Conservation (phyloP, 2,113 vertebrate species). For the Geococcyx californianus region DNA sequence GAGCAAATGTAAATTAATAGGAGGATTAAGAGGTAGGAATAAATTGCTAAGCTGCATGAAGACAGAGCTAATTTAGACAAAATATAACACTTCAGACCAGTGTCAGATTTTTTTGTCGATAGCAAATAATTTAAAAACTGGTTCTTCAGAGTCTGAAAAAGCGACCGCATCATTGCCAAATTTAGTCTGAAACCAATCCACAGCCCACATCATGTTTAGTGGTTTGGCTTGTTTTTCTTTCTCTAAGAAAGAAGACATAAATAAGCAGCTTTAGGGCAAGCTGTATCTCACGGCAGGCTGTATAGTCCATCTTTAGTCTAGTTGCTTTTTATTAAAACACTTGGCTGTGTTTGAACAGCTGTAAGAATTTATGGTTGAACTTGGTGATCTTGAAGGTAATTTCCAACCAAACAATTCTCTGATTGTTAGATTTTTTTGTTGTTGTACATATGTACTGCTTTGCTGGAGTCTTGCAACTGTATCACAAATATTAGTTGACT, state of each 20-base stretch:
- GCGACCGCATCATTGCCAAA: background rate
- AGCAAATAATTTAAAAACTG: background rate
- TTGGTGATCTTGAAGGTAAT: no score
- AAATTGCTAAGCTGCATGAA: background rate
- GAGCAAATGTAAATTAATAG: background rate
- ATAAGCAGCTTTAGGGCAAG: background rate
- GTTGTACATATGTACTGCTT: background rate
- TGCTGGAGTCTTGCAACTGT: background rate
- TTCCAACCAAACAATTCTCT: no score
- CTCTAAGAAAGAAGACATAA: background rate
- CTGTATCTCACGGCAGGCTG: no score
- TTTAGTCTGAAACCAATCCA: background rate
- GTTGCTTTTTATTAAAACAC: background rate
- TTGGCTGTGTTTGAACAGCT: background rate
- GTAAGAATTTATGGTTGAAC: background rate
- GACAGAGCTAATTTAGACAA: background rate
- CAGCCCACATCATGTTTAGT: background rate
- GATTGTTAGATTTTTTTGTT: background rate
- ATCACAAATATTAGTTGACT: background rate
- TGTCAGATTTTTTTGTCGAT: background rate
- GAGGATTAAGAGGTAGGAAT: background rate
- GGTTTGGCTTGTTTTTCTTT: background rate
- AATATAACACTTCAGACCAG: background rate
- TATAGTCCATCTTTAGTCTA: background rate
- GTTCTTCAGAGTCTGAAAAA: background rate